phyloP scores from a whole-genome alignment of 2,888 invertebrate genomes.

The Andrena bucephala region DNA sequence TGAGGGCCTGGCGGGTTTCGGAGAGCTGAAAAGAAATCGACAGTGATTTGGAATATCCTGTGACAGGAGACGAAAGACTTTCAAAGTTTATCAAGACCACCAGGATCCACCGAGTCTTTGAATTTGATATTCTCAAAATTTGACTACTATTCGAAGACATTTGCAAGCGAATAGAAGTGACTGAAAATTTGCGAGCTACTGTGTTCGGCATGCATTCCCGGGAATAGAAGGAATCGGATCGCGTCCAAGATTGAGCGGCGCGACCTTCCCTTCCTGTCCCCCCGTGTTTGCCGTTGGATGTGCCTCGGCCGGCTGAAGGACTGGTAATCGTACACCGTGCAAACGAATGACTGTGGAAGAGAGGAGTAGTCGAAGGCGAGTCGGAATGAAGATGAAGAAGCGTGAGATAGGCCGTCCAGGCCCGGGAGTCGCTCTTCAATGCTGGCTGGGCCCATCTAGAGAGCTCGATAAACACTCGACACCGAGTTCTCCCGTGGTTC shows the following conservation, averaged over 20 bases:
- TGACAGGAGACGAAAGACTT: no score
- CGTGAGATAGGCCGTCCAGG: conserved; percentile 82
- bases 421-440: conserved; percentile 69
- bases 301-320: conserved; percentile 7
- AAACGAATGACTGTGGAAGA: conserved; percentile 51
- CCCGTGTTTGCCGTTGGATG: conserved; percentile 27
- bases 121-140: no score
- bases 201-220: neutral
- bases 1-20: no score
- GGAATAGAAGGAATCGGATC: conserved; percentile 26
- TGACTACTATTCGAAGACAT: no score
- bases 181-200: no score
- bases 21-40: no score
- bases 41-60: no score
- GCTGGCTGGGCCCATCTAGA: conserved; percentile 75
- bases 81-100: no score
- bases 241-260: neutral
- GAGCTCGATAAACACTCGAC: conserved; percentile 84
- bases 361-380: conserved; percentile 39
- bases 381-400: conserved; percentile 64
- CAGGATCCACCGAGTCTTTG: no score
- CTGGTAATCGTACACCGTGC: conserved; percentile 35
- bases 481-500: conserved; percentile 74
- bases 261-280: conserved; percentile 8
- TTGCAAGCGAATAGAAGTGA: no score